phyloP scores from a whole-genome alignment of 1,140 invertebrate genomes.

The Anastatus disparis region DNA sequence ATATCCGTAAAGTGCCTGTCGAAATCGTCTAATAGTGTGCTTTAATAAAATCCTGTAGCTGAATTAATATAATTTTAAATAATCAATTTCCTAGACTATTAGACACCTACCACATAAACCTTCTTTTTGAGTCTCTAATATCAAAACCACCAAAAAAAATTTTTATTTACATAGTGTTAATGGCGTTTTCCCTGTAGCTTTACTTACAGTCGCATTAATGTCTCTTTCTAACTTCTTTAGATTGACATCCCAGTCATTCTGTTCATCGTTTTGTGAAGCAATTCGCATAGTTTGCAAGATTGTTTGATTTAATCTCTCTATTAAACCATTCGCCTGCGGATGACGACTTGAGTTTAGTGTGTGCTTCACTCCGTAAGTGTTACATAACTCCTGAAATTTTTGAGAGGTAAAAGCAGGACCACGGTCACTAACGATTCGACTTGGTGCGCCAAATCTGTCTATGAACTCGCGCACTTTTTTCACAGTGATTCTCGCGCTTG shows the following conservation, averaged over 20 bases:
- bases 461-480: not conserved
- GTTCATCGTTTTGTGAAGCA: not conserved
- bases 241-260: not conserved
- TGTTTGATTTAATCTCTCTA: constrained; percentile 11
- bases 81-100: too few species aligned
- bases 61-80: too few species aligned
- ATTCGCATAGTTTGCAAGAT: not conserved
- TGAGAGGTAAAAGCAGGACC: not conserved
- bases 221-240: not conserved
- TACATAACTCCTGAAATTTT: not conserved
- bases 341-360: constrained; percentile 4
- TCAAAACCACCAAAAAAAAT: too few species aligned
- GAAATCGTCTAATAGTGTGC: too few species aligned
- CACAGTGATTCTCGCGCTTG: not conserved
- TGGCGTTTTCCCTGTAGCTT: not conserved
- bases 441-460: not conserved
- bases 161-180: too few species aligned
- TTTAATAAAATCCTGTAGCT: too few species aligned
- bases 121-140: too few species aligned
- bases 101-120: too few species aligned
- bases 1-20: constrained; percentile 18
- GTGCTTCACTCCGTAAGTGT: not conserved
- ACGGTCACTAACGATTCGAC: not conserved
- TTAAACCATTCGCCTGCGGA: too few species aligned
- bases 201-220: constrained; percentile 1